These are phyloP conservation scores for Achatina immaculata DNA, from an alignment of 1,140 invertebrate species.

Conservation along the genomic window DNA sequence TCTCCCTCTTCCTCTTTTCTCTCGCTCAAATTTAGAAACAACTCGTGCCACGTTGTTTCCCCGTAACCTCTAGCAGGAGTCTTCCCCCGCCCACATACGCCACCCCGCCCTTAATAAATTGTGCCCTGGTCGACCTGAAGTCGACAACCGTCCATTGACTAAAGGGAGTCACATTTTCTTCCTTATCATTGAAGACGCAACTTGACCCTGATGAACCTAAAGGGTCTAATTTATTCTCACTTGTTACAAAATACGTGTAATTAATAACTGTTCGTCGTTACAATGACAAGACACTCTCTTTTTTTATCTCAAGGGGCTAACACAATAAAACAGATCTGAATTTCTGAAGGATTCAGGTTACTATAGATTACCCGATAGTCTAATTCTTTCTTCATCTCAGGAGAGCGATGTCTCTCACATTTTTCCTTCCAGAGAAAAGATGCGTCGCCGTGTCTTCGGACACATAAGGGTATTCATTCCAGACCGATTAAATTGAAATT, in stretches of 20 bases:
- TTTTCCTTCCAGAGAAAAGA: constrained; percentile 1
- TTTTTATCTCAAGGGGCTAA: constrained; percentile 1
- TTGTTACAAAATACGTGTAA: constrained; percentile 17
- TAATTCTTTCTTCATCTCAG: not conserved
- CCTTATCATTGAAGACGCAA: constrained; percentile 14
- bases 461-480: not conserved
- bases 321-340: not conserved
- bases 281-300: not conserved
- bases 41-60: no score
- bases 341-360: not conserved
- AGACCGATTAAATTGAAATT: constrained; percentile 2
- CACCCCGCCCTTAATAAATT: not conserved
- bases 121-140: not conserved
- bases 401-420: not conserved
- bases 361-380: not conserved
- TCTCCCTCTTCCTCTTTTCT: no score
- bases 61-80: no score
- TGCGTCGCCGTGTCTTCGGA: not conserved
- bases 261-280: not conserved
- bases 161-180: not conserved
- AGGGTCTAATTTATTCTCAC: constrained; percentile 14
- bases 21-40: no score
- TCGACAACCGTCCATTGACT: not conserved
- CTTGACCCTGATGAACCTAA: constrained; percentile 10
- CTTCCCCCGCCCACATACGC: no score